Base-by-base conservation (phyloP, 2,888 invertebrate species). In the Dorcus hopei region DNA sequence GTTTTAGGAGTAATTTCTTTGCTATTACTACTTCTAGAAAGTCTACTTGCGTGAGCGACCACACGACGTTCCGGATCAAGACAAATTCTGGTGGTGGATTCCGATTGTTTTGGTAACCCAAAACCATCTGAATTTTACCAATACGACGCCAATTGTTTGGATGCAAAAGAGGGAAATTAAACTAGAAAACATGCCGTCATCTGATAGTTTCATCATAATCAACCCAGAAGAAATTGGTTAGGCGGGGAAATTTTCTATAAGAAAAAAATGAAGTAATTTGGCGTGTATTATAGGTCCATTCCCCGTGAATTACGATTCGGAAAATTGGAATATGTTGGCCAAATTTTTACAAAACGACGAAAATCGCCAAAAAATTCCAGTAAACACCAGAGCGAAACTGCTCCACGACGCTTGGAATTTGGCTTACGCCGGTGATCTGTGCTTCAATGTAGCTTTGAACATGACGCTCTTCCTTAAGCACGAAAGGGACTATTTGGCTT, bases 211-310 rank as follows among this genome's bases (percentile, higher is more conserved):
- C 70, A 82, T 93, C 50, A 88, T 93, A 55, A 82, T 92, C 0
- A 93, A 93, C 77, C 89, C 91, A 4, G 91, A 92, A 71, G 92
- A 93, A 80, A 91, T 91, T 62, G 91, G 90, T 88, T 71, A 73
- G 77, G 68, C 41, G 52, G 7, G 26, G 47, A 7, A n/a, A 43
- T 33, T 51, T 9, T 26, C 49, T 51, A 23, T 9, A 9, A 0
- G 7, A 8, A 11, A 9, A n/a, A 41, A 8, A 9, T 38, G 1
- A 11, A 40, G 38, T 14, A n/a, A 49, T 16, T 3, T 19, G 14
- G 45, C 57, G 26, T 52, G 57, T 43, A 33, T 74, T 73, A 11
- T 69, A 89, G 90, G 89, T 1, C 90, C 91, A 41, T 92, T 87
- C 77, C 89, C 91, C 3, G 93, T 93, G 0, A 92, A 92, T 72